Base-by-base conservation (phyloP, 2,113 vertebrate species). In the Pomatostomus ruficeps region DNA sequence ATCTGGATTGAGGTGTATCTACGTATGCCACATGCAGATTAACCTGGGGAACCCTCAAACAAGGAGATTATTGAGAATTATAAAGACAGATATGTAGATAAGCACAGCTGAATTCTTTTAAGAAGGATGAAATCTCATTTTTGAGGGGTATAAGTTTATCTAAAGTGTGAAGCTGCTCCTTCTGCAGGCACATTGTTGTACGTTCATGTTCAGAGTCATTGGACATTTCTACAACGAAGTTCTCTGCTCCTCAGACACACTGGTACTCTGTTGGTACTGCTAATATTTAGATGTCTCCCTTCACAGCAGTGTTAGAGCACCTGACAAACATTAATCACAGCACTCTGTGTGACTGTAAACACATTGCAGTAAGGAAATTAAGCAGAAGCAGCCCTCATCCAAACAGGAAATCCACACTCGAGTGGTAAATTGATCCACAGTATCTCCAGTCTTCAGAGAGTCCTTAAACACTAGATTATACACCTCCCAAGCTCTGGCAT, bases 261-360 rank as follows among this genome's bases (percentile, higher is more conserved):
- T 43, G 35, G 24, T 28, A 11, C 52, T 72, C 26, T 48, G 6
- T 6, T 81, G 66, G 57, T 68, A 23, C 29, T 29, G 73, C 36
- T 84, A 63, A 67, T 75, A 55, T 78, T 88, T 78, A 51, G 36
- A 82, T 33, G n/a, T n/a, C 45, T 91, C 48, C 62, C 70, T 48
- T 29, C 57, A 54, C 9, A 67, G 66, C 57, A 59, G n/a, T 52
- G 25, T n/a, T 72, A 43, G 7, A 95, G 61, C 89, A 93, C 76
- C 89, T 87, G 77, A 58, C 54, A 85, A 78, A 55, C 73, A 78
- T 83, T 83, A 90, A 96, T 87, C 52, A 71, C 65, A 85, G 80
- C 45, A 74, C 45, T 73, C 58, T 67, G 25, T 43, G n/a, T 66
- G 59, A 76, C 52, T 63, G 57, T 74, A 66, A 94, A 58, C 48